These are phyloP conservation scores for Pachypanchax playfairii DNA, from an alignment of 2,113 vertebrate species.

Conservation along the genomic window DNA sequence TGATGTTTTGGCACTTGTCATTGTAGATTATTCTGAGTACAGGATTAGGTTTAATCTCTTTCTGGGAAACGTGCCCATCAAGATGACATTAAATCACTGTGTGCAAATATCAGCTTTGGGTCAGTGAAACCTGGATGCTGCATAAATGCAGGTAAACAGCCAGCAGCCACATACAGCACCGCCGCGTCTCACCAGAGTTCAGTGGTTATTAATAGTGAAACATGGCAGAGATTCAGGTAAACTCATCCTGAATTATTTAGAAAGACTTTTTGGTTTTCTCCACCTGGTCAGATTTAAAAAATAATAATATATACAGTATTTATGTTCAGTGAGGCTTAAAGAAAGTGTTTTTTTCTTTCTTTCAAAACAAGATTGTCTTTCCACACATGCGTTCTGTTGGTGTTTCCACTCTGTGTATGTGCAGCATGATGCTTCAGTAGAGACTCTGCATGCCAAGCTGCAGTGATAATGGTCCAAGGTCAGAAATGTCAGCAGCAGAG, in stretches of 20 bases:
- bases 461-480: slow-evolving; percentile 72
- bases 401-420: slow-evolving; percentile 36
- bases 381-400: slow-evolving; percentile 18
- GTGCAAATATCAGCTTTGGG: slow-evolving; percentile 32
- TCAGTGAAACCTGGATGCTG: slow-evolving; percentile 15
- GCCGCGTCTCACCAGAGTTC: slow-evolving; percentile 11
- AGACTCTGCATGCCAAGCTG: slow-evolving; percentile 53
- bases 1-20: slow-evolving; percentile 36
- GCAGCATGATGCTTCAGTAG: slow-evolving; percentile 27
- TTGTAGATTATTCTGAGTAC: slow-evolving; percentile 39
- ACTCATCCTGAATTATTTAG: slow-evolving; percentile 53
- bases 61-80: slow-evolving; percentile 23
- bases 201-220: slow-evolving; percentile 40
- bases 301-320: slow-evolving; percentile 15
- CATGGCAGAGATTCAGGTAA: slow-evolving; percentile 34
- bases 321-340: slow-evolving; percentile 17
- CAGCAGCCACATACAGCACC: slow-evolving; percentile 12
- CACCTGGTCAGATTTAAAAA: slow-evolving; percentile 27
- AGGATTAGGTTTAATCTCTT: slow-evolving; percentile 49
- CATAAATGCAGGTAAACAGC: slow-evolving; percentile 12
- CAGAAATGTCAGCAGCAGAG: slow-evolving; percentile 64
- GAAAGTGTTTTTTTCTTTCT: slow-evolving; percentile 45
- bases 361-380: slow-evolving; percentile 40
- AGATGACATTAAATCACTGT: slow-evolving; percentile 25
- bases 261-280: slow-evolving; percentile 33